phyloP scores from a whole-genome alignment of 1,140 invertebrate species.

The Amphibalanus amphitrite region DNA sequence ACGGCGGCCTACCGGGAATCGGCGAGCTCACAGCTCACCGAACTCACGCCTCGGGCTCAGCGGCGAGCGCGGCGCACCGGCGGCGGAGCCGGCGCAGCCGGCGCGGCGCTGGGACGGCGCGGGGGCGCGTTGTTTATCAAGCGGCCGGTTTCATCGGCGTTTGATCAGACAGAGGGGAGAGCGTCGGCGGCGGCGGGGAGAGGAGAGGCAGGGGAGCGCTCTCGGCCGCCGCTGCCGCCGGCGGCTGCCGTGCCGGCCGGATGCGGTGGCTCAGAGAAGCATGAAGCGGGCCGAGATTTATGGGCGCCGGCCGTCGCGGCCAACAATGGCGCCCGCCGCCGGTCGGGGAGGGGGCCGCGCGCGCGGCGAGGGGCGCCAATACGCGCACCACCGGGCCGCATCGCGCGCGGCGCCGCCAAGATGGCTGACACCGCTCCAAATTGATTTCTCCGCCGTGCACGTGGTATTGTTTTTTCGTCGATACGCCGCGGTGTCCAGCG shows the following conservation, averaged over 20 bases:
- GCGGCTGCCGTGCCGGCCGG: too few relatives aligned
- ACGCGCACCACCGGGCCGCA: not conserved
- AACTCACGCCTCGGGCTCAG: too few relatives aligned
- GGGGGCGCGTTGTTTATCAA: not conserved
- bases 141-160: not conserved
- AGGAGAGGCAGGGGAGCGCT: not conserved
- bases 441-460: not conserved
- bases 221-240: too few relatives aligned
- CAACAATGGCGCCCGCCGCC: not conserved
- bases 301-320: not conserved
- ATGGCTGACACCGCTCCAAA: not conserved
- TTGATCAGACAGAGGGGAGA: not conserved
- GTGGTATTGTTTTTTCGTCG: not conserved
- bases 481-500: too few relatives aligned
- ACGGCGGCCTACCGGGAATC: not conserved
- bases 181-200: not conserved
- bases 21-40: too few relatives aligned
- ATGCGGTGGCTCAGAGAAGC: constrained; percentile 1
- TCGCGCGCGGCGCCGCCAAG: not conserved
- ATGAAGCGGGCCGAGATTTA: not conserved
- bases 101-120: too few relatives aligned
- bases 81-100: too few relatives aligned
- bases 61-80: too few relatives aligned
- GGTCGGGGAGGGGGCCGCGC: not conserved
- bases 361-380: too few relatives aligned